Percentiles rank a stretch among this genome's conserved stretches.
Conservation (phyloP, 2,888 invertebrate species). For the Thereva unica region DNA sequence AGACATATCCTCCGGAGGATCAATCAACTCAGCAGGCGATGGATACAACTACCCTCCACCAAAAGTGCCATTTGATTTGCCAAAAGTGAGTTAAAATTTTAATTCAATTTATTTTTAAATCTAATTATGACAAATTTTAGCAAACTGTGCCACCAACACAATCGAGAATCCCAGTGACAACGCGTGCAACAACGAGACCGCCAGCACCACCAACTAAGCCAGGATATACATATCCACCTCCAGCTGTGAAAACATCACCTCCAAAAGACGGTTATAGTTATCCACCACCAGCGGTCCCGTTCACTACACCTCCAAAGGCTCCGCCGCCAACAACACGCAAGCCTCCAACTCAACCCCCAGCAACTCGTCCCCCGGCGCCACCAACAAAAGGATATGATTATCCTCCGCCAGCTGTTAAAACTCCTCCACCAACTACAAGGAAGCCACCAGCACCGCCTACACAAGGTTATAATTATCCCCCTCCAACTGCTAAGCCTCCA, state of each 20-base stretch:
- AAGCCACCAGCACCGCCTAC: background rate
- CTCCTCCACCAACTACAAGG: too few relatives aligned
- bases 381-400: background rate
- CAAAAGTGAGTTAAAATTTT: background rate
- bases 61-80: slow-evolving; percentile 18
- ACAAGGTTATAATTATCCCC: background rate
- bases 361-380: background rate
- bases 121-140: background rate
- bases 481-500: background rate
- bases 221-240: slow-evolving; percentile 14
- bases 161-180: slow-evolving; percentile 23
- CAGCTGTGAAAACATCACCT: background rate
- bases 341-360: background rate
- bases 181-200: background rate
- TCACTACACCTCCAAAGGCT: background rate
- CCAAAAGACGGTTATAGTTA: slow-evolving; percentile 18
- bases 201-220: background rate
- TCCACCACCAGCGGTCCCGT: slow-evolving; percentile 15
- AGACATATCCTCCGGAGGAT: slow-evolving; percentile 24
- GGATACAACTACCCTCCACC: slow-evolving; percentile 22
- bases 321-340: too few relatives aligned
- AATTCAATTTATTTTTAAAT: background rate
- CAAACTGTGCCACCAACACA: slow-evolving; percentile 16
- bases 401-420: too few relatives aligned
- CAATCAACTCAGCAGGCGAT: slow-evolving; percentile 20